A percentile compares a stretch with the other conserved stretches of the same genome.
Evolutionary conservation across 2,113 vertebrate genomes (phyloP).

Genomic region (Romanogobio albipinnatus): DNA sequence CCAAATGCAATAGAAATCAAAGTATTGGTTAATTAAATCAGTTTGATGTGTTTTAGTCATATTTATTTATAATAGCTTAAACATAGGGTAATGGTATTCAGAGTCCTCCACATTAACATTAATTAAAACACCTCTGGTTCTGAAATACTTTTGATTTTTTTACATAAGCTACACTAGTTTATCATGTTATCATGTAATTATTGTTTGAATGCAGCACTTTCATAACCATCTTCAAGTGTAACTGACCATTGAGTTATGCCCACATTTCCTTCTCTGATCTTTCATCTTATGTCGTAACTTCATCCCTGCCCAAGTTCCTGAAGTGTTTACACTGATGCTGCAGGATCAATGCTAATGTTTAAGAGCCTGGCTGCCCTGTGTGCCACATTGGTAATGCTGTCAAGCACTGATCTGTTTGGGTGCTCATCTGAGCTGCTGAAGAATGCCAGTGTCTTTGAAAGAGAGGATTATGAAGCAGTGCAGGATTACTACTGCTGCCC

Average conservation of each 20-base stretch:
- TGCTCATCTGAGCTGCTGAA: conserved; percentile 37
- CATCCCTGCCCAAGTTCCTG: conserved; percentile 24
- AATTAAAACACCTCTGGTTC: no score
- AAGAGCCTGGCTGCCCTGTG: conserved; percentile 37
- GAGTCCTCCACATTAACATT: no score
- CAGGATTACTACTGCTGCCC: conserved; percentile 52
- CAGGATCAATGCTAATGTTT: conserved; percentile 8
- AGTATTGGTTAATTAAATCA: no score
- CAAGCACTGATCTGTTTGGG: conserved; percentile 17
- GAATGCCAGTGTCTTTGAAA: conserved; percentile 53
- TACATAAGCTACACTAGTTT: background rate
- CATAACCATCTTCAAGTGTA: background rate
- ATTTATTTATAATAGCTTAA: no score
- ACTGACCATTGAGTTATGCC: background rate
- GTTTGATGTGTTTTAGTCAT: no score
- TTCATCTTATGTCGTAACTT: conserved; percentile 45
- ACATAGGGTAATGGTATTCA: no score
- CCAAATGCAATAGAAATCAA: no score
- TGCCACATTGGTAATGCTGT: conserved; percentile 43
- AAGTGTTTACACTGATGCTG: background rate
- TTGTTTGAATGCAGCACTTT: background rate
- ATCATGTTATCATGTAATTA: background rate
- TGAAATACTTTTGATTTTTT: no score
- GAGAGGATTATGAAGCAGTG: conserved; percentile 50
- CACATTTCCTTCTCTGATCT: no score